A percentile compares a stretch with the other conserved stretches of the same genome.
phyloP scores from a whole-genome alignment of 2,797 vertebrate species.

The Alcedo atthis region DNA sequence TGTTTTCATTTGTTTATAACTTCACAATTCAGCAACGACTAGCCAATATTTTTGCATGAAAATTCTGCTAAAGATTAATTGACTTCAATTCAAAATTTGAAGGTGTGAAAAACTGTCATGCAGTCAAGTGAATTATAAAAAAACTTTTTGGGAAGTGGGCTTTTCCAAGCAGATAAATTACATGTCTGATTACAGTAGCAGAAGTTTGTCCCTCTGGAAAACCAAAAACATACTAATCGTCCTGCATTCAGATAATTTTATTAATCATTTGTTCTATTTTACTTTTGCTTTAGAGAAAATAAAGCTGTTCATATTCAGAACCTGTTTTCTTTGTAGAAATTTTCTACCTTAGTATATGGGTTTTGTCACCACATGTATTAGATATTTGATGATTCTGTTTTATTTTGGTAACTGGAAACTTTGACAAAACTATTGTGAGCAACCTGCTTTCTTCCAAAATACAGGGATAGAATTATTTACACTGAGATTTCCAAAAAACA shows the following conservation, averaged over 20 bases:
- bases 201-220: background rate
- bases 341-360: background rate
- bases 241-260: background rate
- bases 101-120: too few species aligned
- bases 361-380: background rate
- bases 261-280: background rate
- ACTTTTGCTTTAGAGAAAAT: background rate
- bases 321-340: background rate
- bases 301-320: background rate
- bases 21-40: background rate
- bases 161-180: background rate
- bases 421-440: background rate
- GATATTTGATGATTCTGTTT: background rate
- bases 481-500: background rate
- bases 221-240: background rate
- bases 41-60: background rate
- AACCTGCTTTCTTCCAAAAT: background rate
- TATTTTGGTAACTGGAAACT: background rate
- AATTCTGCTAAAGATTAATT: background rate
- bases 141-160: background rate
- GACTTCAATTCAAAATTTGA: background rate
- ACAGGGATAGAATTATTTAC: background rate
- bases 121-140: background rate
- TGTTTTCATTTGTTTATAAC: background rate
- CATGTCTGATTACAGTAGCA: background rate